Percentiles rank a stretch among this genome's conserved stretches.
Evolutionary conservation across 2,113 vertebrate species (phyloP).

Genomic region (Protobothrops flavoviridis): DNA sequence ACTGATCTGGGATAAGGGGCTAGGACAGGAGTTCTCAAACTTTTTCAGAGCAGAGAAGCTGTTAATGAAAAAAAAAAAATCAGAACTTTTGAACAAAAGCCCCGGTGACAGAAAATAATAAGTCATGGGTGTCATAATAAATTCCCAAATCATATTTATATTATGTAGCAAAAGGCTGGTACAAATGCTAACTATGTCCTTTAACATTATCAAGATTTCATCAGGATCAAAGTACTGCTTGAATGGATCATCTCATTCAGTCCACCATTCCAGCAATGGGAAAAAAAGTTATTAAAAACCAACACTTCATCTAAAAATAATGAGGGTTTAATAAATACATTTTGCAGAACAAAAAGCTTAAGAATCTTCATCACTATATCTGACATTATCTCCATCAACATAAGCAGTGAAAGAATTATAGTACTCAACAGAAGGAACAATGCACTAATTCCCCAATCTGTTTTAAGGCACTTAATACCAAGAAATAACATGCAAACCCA

Average conservation of each 20-base stretch:
- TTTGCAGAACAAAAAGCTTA: no score
- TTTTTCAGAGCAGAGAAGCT: no score
- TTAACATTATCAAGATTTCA: neutral
- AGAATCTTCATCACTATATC: neutral
- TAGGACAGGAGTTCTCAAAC: no score
- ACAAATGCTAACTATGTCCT: neutral
- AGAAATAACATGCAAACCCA: neutral
- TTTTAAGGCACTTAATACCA: neutral
- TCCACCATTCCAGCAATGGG: neutral
- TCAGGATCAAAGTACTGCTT: neutral
- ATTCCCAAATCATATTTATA: neutral
- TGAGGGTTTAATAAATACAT: neutral
- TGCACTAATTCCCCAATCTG: neutral
- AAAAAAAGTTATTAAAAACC: neutral
- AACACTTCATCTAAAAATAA: neutral
- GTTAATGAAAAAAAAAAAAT: no score
- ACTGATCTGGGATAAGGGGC: no score
- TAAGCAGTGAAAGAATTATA: neutral
- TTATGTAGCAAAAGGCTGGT: neutral
- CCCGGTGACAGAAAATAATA: neutral
- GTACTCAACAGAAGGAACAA: neutral
- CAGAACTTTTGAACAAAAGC: no score
- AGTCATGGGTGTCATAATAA: neutral
- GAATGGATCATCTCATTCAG: neutral
- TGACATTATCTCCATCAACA: neutral